phyloP scores from a whole-genome alignment of 2,888 invertebrate species.

The Eremobia ochroleuca region DNA sequence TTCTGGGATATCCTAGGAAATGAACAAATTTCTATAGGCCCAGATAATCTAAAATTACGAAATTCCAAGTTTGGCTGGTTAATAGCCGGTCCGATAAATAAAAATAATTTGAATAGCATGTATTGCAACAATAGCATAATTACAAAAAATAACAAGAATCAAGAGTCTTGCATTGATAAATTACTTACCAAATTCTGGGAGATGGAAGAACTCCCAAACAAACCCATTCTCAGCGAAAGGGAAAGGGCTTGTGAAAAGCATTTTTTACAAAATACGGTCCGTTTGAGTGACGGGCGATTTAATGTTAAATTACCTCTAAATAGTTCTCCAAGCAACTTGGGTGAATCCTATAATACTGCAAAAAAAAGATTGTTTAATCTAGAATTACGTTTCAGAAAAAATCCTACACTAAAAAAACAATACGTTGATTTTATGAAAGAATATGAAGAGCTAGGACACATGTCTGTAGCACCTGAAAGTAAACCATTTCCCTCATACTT shows the following conservation, averaged over 20 bases:
- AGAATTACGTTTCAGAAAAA: no score
- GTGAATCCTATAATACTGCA: conserved; percentile 1
- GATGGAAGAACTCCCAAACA: background rate
- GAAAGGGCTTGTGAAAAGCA: background rate
- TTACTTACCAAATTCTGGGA: no score
- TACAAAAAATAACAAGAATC: background rate
- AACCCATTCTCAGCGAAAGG: background rate
- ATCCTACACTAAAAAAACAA: no score
- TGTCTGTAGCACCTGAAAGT: no score
- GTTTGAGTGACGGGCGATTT: background rate
- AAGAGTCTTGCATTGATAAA: no score
- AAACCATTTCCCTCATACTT: no score
- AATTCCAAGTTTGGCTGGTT: background rate
- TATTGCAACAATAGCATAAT: no score
- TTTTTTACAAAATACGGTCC: background rate
- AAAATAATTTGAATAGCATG: no score
- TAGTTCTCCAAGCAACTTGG: background rate
- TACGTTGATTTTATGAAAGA: no score
- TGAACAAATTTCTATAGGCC: background rate
- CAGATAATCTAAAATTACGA: background rate
- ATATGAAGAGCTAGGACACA: no score
- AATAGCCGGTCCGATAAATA: no score
- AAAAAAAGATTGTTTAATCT: background rate
- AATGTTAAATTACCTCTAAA: conserved; percentile 1
- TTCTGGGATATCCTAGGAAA: background rate